A percentile compares a stretch with the other conserved stretches of the same genome.
Conservation (phyloP, 2,797 vertebrate genomes). For the Natrix natrix region DNA sequence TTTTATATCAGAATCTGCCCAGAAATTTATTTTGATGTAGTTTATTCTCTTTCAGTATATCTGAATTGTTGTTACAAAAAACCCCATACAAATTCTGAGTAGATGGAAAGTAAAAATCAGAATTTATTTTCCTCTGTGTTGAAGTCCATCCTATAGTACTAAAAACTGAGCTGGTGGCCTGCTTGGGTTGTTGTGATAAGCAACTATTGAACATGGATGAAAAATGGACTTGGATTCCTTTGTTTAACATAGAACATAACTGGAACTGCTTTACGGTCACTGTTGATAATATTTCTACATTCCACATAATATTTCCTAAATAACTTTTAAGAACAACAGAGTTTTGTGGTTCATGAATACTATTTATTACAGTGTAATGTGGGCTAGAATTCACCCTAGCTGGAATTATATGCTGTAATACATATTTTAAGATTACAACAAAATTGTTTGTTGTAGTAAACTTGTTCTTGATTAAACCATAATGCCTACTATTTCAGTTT, state of each 20-base stretch:
- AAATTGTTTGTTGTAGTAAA: neutral
- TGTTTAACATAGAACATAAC: neutral
- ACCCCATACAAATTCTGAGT: neutral
- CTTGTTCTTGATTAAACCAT: neutral
- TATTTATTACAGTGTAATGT: neutral
- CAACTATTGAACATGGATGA: neutral
- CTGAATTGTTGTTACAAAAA: neutral
- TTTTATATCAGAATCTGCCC: neutral
- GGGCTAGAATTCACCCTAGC: neutral
- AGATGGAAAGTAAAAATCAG: neutral
- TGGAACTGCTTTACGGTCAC: neutral
- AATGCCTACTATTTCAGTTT: neutral
- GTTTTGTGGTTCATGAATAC: neutral
- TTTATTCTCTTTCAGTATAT: neutral
- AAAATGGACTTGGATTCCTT: neutral
- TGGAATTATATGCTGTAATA: neutral
- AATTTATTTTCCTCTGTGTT: neutral
- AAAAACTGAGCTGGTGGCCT: neutral
- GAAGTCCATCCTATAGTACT: neutral
- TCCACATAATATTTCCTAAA: neutral
- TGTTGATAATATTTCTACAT: neutral
- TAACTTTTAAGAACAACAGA: neutral
- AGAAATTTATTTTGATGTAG: neutral
- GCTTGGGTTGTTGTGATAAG: neutral
- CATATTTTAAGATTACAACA: neutral